These are phyloP conservation scores for Theonella swinhoei DNA, from an alignment of 37 sponge, comb jelly and placozoan genomes.

Conservation along the genomic window DNA sequence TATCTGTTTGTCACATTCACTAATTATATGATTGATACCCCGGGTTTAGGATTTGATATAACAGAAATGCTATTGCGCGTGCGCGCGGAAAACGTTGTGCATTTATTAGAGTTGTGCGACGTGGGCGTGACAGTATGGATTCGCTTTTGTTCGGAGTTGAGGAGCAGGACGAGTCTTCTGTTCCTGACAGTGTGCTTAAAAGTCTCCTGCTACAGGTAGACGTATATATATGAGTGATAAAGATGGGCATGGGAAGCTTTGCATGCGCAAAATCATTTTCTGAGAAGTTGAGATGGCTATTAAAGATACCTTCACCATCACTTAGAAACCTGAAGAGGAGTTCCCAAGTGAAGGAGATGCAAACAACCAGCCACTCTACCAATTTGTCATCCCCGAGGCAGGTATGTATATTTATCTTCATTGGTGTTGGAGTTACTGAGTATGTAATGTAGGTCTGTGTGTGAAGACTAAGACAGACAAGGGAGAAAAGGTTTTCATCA, in stretches of 20 bases:
- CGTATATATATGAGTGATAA: neutral
- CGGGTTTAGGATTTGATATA: too few species aligned
- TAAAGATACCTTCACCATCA: neutral
- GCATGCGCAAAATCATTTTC: neutral
- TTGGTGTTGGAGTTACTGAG: too few species aligned
- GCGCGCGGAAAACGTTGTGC: too few species aligned
- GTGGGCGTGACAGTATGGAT: too few species aligned
- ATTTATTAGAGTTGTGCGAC: too few species aligned
- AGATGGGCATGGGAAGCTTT: too few species aligned
- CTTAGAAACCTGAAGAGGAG: neutral
- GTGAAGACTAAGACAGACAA: slow-evolving; percentile 79
- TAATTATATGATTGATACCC: too few species aligned
- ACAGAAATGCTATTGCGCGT: too few species aligned
- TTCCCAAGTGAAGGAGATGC: neutral
- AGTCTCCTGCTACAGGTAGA: slow-evolving; percentile 40
- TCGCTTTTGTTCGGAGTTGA: neutral
- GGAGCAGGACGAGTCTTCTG: slow-evolving; percentile 9
- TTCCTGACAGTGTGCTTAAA: slow-evolving; percentile 48
- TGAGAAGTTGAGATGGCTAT: neutral
- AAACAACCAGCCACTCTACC: slow-evolving; percentile 21
- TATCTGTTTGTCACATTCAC: too few species aligned
- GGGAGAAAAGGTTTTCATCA: slow-evolving; percentile 90
- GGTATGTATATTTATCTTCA: too few species aligned
- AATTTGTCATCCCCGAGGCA: slow-evolving; percentile 44
- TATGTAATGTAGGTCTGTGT: slow-evolving; percentile 77